Conservation (phyloP, 2,888 invertebrate species). For the Invenusta paracnida region DNA sequence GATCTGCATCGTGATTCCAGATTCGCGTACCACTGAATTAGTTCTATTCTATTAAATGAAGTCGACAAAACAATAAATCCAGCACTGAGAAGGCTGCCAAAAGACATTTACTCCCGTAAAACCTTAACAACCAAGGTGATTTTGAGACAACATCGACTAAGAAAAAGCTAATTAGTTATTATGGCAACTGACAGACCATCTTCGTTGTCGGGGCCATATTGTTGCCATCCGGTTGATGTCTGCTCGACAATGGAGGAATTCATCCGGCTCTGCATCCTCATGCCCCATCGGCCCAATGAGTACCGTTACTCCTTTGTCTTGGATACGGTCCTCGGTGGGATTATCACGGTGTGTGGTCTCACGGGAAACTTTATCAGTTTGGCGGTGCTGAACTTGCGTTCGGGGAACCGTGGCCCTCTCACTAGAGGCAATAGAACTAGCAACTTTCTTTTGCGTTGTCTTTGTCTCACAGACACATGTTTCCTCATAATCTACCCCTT, state of each 20-base stretch:
- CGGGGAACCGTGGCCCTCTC: background rate
- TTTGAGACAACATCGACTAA: too few relatives aligned
- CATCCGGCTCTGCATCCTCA: background rate
- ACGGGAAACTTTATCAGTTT: background rate
- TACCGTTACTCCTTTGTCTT: background rate
- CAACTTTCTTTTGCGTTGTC: background rate
- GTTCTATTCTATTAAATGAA: too few relatives aligned
- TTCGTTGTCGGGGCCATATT: too few relatives aligned
- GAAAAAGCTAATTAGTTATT: too few relatives aligned
- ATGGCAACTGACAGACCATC: too few relatives aligned
- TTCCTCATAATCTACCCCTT: background rate
- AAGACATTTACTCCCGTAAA: too few relatives aligned
- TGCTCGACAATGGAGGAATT: background rate
- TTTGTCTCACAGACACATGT: background rate
- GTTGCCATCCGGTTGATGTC: background rate
- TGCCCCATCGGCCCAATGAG: background rate
- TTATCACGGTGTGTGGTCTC: background rate
- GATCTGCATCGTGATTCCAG: too few relatives aligned
- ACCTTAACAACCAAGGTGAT: too few relatives aligned
- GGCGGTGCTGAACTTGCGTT: background rate
- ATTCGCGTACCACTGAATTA: too few relatives aligned
- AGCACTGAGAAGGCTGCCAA: too few relatives aligned
- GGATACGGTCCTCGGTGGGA: background rate
- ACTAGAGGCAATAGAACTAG: background rate
- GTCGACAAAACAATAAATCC: too few relatives aligned